A percentile compares a stretch with the other conserved stretches of the same genome.
These are phyloP conservation scores for Helicoverpa assulta DNA, from an alignment of 2,888 invertebrate species.

Conservation along the genomic window DNA sequence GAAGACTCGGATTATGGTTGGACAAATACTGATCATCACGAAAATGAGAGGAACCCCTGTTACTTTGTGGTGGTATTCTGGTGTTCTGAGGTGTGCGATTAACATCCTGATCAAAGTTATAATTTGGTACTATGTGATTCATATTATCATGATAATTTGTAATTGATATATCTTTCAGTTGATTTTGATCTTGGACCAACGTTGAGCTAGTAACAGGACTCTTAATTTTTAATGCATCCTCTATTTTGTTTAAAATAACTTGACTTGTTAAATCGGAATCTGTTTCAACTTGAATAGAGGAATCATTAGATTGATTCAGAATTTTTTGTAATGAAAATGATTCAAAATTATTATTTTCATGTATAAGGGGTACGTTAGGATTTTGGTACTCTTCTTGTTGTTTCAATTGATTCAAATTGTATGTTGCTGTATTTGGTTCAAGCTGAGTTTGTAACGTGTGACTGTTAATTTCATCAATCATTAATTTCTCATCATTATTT, in stretches of 20 bases:
- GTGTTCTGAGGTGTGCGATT: not conserved
- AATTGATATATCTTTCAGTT: not conserved
- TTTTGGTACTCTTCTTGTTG: not conserved
- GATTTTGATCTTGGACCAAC: no score
- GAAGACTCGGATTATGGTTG: not conserved
- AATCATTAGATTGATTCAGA: not conserved
- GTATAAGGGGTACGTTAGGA: not conserved
- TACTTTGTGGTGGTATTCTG: not conserved
- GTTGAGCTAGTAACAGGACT: no score
- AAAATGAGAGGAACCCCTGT: not conserved
- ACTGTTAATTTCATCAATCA: not conserved
- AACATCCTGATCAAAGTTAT: not conserved
- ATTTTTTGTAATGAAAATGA: not conserved
- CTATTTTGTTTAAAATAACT: not conserved
- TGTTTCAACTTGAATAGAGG: not conserved
- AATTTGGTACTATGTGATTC: not conserved
- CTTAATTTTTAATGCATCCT: not conserved
- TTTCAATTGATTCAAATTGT: not conserved
- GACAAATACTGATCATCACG: not conserved
- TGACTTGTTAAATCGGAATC: conserved; percentile 7
- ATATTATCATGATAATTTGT: not conserved
- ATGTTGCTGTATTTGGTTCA: not conserved
- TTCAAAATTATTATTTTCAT: conserved; percentile 10
- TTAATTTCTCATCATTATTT: not conserved
- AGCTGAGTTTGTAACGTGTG: not conserved